Conservation (phyloP, 2,888 invertebrate genomes). For the Eilema caniola region DNA sequence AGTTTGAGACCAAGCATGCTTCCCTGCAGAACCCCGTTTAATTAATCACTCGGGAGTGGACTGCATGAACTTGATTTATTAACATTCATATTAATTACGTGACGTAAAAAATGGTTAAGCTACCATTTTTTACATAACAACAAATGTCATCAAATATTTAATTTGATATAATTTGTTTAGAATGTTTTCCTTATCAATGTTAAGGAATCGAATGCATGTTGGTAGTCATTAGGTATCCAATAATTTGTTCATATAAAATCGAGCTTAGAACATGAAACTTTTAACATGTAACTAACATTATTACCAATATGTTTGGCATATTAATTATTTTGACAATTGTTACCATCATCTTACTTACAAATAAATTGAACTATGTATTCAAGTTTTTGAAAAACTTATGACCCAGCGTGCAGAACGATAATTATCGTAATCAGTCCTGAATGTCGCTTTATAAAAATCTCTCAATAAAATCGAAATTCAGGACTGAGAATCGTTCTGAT, state of each 20-base stretch:
- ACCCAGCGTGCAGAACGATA: neutral
- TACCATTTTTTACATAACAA: slow-evolving; percentile 6
- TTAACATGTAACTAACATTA: neutral
- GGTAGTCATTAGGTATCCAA: neutral
- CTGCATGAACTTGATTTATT: slow-evolving; percentile 41
- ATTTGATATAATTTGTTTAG: neutral
- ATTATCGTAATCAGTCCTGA: no score
- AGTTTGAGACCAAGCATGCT: slow-evolving; percentile 27
- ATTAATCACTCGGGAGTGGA: slow-evolving; percentile 20
- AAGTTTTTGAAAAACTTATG: slow-evolving; percentile 1
- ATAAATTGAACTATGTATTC: neutral
- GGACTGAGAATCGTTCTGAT: no score
- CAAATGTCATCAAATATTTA: neutral
- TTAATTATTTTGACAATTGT: slow-evolving; percentile 4
- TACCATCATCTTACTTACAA: neutral
- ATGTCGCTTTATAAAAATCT: no score
- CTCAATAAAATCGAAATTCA: no score
- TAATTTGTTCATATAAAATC: neutral
- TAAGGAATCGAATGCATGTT: slow-evolving; percentile 17
- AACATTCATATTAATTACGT: neutral
- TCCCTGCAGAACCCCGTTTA: slow-evolving; percentile 22
- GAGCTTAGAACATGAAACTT: neutral
- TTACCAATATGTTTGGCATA: slow-evolving; percentile 10
- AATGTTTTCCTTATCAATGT: neutral
- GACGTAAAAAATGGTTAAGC: slow-evolving; percentile 22